phyloP scores from a whole-genome alignment of 2,797 vertebrate genomes.

The Cynodonichthys magdalenae region DNA sequence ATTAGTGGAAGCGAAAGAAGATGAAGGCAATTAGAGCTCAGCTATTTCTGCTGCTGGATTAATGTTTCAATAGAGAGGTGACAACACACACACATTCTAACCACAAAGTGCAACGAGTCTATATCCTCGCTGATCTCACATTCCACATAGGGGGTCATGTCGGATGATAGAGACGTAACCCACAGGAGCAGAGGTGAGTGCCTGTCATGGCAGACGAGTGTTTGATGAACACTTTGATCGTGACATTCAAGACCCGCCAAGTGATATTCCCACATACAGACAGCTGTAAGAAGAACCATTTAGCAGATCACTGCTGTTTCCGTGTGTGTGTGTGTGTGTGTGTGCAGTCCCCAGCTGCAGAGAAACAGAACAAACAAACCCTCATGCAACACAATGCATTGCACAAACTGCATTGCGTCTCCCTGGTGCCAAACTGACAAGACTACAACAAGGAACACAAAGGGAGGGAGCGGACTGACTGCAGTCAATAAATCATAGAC shows the following conservation, averaged over 20 bases:
- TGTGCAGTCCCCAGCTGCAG: slow-evolving; percentile 29
- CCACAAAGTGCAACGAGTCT: slow-evolving; percentile 18
- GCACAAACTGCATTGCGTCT: slow-evolving; percentile 50
- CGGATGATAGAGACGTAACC: slow-evolving; percentile 44
- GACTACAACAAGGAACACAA: slow-evolving; percentile 37
- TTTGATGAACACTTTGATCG: slow-evolving; percentile 48
- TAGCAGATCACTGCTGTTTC: slow-evolving; percentile 33
- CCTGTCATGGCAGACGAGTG: slow-evolving; percentile 40
- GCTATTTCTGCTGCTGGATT: slow-evolving; percentile 70
- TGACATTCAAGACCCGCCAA: slow-evolving; percentile 42
- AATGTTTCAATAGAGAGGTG: slow-evolving; percentile 67
- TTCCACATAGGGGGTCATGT: slow-evolving; percentile 37
- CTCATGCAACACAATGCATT: slow-evolving; percentile 48
- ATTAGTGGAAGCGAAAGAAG: slow-evolving; percentile 76
- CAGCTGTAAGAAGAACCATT: slow-evolving; percentile 33
- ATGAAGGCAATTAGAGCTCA: slow-evolving; percentile 76
- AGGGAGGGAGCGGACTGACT: slow-evolving; percentile 35
- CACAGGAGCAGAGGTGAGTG: slow-evolving; percentile 59
- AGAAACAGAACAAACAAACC: slow-evolving; percentile 58
- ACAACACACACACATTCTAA: slow-evolving; percentile 42
- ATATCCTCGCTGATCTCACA: slow-evolving; percentile 16
- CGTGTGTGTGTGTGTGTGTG: slow-evolving; percentile 16
- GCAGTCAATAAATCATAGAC: slow-evolving; percentile 65
- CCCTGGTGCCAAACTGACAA: slow-evolving; percentile 51
- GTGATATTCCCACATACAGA: slow-evolving; percentile 39